Percentiles rank a stretch among this genome's conserved stretches.
These are phyloP conservation scores for Zaprionus tsacasi DNA, from an alignment of 1,140 invertebrate species.

Conservation along the genomic window DNA sequence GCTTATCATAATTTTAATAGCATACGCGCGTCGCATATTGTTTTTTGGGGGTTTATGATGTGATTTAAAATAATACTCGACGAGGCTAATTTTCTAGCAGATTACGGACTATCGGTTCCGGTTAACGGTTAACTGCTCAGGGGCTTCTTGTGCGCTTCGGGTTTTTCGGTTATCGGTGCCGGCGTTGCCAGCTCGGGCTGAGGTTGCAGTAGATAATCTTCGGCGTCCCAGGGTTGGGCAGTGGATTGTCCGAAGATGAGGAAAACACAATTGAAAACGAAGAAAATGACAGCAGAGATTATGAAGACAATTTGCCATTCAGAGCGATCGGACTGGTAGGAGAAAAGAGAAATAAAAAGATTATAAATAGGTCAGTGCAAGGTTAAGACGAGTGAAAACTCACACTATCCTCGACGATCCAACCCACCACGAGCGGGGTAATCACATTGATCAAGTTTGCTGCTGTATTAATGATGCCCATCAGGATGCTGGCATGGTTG, in stretches of 20 bases:
- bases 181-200: slow-evolving; percentile 27
- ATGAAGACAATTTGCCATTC: slow-evolving; percentile 87
- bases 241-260: slow-evolving; percentile 90
- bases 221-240: slow-evolving; percentile 90
- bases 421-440: slow-evolving; percentile 87
- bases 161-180: background rate
- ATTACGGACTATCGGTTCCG: slow-evolving; percentile 85
- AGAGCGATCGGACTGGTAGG: slow-evolving; percentile 89
- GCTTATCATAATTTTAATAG: slow-evolving; percentile 9
- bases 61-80: slow-evolving; percentile 41
- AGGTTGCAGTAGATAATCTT: slow-evolving; percentile 88
- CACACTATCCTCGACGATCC: slow-evolving; percentile 87
- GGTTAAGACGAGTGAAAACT: slow-evolving; percentile 30
- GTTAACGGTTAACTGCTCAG: slow-evolving; percentile 2
- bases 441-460: slow-evolving; percentile 89
- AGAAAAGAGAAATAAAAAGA: slow-evolving; percentile 65
- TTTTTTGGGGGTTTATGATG: slow-evolving; percentile 83
- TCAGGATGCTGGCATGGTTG: slow-evolving; percentile 89
- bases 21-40: background rate
- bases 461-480: slow-evolving; percentile 89
- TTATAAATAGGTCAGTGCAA: background rate
- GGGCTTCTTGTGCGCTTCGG: slow-evolving; percentile 12
- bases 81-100: slow-evolving; percentile 88
- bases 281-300: slow-evolving; percentile 64
- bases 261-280: slow-evolving; percentile 63